Evolutionary conservation across 1,140 invertebrate genomes (phyloP).

Genomic region (Prorops nasuta): DNA sequence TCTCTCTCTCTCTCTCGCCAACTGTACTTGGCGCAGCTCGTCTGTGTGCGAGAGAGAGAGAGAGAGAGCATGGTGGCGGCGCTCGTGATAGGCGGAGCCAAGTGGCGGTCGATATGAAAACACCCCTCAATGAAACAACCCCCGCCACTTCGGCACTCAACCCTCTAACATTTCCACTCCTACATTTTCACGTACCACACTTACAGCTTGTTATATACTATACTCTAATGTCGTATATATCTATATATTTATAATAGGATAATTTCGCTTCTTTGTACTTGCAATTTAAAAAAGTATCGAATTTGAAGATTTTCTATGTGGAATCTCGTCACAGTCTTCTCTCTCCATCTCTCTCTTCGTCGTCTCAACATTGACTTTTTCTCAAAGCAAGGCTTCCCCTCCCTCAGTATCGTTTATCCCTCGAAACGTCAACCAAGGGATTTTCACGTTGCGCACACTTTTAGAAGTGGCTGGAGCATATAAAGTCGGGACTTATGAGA

Average conservation of each 20-base stretch:
- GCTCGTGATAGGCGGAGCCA: slow-evolving; percentile 31
- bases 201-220: slow-evolving; percentile 20
- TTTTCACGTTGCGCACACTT: background rate
- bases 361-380: slow-evolving; percentile 5
- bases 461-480: background rate
- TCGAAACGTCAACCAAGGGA: background rate
- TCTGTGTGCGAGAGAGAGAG: slow-evolving; percentile 11
- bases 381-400: slow-evolving; percentile 3
- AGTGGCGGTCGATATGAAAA: slow-evolving; percentile 42
- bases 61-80: background rate
- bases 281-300: too few species aligned
- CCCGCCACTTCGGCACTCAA: too few species aligned
- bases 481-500: slow-evolving; percentile 19
- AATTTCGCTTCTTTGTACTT: too few species aligned
- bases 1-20: too few species aligned
- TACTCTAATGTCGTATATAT: too few species aligned
- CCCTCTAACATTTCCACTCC: slow-evolving; percentile 2
- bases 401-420: slow-evolving; percentile 1
- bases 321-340: background rate
- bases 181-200: slow-evolving; percentile 1
- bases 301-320: too few species aligned
- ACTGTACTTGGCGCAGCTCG: too few species aligned
- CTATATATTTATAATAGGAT: too few species aligned
- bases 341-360: slow-evolving; percentile 5
- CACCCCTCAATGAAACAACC: slow-evolving; percentile 40